phyloP scores from a whole-genome alignment of 1,140 invertebrate species.

The Apis laboriosa region DNA sequence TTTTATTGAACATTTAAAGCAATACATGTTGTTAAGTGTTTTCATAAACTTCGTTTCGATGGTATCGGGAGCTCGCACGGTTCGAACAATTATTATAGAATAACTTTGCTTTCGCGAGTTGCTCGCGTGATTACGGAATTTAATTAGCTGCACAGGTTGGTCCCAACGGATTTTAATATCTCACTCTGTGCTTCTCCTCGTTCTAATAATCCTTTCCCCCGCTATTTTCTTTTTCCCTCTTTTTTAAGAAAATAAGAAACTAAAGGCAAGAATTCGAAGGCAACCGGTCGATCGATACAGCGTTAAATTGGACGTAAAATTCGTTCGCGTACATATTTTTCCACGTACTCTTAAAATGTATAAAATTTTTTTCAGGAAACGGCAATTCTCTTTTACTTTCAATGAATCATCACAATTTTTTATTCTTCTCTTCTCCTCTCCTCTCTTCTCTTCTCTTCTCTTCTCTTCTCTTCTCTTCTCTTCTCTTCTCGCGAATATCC shows the following conservation, averaged over 20 bases:
- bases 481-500: neutral
- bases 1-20: slow-evolving; percentile 28
- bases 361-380: neutral
- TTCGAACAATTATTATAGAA: slow-evolving; percentile 16
- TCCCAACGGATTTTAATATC: slow-evolving; percentile 52
- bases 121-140: slow-evolving; percentile 34
- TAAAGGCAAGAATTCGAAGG: slow-evolving; percentile 30
- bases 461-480: neutral
- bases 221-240: neutral
- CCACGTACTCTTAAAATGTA: neutral
- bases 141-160: slow-evolving; percentile 49
- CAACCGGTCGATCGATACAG: slow-evolving; percentile 31
- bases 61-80: neutral
- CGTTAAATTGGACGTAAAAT: slow-evolving; percentile 41
- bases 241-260: slow-evolving; percentile 12
- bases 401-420: neutral
- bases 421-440: neutral
- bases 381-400: neutral
- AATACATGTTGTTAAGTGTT: slow-evolving; percentile 2
- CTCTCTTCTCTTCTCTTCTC: neutral
- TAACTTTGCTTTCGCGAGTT: slow-evolving; percentile 20
- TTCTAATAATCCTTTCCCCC: slow-evolving; percentile 8
- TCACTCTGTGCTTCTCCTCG: neutral
- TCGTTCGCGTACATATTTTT: neutral
- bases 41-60: neutral